Base-by-base conservation (phyloP, 2,113 vertebrate genomes). In the Nettapus auritus region DNA sequence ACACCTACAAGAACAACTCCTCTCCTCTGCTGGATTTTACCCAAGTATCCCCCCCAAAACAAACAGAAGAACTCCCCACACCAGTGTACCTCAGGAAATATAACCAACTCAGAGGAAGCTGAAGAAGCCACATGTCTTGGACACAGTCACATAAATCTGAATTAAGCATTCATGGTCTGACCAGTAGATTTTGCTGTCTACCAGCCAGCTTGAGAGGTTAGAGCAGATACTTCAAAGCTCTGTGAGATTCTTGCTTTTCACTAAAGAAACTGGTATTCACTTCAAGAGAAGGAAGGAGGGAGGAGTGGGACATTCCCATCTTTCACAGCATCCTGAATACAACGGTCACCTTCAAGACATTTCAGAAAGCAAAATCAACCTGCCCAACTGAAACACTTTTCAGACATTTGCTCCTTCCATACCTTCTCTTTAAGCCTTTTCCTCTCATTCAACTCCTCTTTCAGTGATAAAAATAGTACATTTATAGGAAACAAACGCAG, bases 241-340 rank as follows among this genome's bases (percentile, higher is more conserved):
- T 36, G 18, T 2, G 3, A 90, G 67, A 62, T 5, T 86, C 68
- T 75, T 68, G 26, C 48, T 86, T 78, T 48, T 86, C 57, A 64
- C 66, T 75, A 28, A 83, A 74, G 67, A 82, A 86, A 78, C 1
- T 71, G 34, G 60, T 89, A 68, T 48, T 84, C 42, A 56, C 20
- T 90, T 56, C 40, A 31, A 16, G 88, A 29, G 19, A 73, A 76
- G 28, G 23, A 60, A 44, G 62, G 38, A 79, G 17, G 34, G n/a
- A 88, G 19, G 48, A 81, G 22, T 59, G 59, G 25, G 42, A 94
- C 46, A 60, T 11, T 14, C 14, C 44, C 67, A 82, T 82, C 75
- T 91, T 83, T 93, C 76, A 88, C 79, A 90, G 71, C 79, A 73
- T 89, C 66, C 46, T 91, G 85, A 91, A 46, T 60, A 86, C 34